Conservation (phyloP, 2,113 vertebrate genomes). For the Campylorhamphus procurvoides region DNA sequence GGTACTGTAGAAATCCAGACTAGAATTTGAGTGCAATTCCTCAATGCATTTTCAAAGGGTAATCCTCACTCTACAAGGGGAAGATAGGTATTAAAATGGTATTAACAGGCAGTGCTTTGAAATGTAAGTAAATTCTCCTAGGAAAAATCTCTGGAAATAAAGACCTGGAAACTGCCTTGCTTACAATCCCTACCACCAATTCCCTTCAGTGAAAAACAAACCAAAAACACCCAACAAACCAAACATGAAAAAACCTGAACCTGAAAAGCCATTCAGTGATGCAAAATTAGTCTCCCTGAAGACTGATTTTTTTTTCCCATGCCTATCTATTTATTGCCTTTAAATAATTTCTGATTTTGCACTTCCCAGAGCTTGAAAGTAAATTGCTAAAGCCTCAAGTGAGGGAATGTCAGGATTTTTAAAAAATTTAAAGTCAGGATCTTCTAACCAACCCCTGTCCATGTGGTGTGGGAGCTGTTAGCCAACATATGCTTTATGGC, state of each 20-base stretch:
- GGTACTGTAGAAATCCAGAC: neutral
- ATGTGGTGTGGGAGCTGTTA: neutral
- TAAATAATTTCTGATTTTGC: neutral
- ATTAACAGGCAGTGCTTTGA: neutral
- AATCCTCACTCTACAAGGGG: neutral
- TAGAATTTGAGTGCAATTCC: neutral
- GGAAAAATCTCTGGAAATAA: neutral
- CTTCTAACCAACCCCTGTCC: neutral
- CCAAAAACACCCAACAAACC: neutral
- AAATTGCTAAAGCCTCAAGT: neutral
- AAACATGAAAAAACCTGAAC: neutral
- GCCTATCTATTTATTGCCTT: neutral
- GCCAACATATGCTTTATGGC: accelerated
- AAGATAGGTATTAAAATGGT: neutral
- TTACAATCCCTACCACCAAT: neutral
- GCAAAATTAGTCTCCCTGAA: neutral
- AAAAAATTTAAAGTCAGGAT: neutral
- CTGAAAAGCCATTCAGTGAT: neutral
- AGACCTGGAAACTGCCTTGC: neutral
- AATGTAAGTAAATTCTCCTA: neutral
- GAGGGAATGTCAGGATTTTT: neutral
- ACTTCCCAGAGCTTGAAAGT: neutral
- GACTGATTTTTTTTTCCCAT: neutral
- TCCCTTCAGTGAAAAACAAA: neutral
- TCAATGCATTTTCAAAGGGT: neutral